A percentile compares a stretch with the other conserved stretches of the same genome.
These are phyloP conservation scores for Orientallactaga sibirica DNA, from an alignment of 2,797 vertebrate species.

Conservation along the genomic window DNA sequence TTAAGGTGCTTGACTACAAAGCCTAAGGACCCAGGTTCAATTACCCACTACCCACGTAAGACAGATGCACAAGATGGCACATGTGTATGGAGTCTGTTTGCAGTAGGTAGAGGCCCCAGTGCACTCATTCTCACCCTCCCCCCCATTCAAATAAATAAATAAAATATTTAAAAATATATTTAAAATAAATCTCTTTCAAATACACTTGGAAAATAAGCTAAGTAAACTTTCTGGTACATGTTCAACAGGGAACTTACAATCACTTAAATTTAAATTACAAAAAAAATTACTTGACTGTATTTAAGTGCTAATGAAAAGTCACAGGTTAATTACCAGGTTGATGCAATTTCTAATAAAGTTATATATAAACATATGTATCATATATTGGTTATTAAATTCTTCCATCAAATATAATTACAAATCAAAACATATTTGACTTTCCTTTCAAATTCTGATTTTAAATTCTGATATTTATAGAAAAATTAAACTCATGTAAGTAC, in stretches of 20 bases:
- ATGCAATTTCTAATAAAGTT: conserved; percentile 25
- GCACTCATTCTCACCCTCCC: too few relatives aligned
- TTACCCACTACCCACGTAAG: too few relatives aligned
- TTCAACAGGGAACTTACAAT: neutral
- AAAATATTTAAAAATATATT: too few relatives aligned
- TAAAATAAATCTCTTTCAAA: conserved; percentile 48
- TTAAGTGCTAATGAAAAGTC: conserved; percentile 36
- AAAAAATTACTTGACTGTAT: conserved; percentile 6
- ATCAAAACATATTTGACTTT: neutral
- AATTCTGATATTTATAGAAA: conserved; percentile 27
- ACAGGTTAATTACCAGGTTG: neutral
- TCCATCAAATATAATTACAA: conserved; percentile 46
- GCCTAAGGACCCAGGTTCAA: too few relatives aligned
- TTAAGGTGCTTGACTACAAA: too few relatives aligned
- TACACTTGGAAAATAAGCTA: conserved; percentile 26
- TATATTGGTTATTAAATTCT: conserved; percentile 43
- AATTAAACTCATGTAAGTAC: neutral
- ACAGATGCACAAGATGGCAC: too few relatives aligned
- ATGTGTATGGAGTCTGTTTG: too few relatives aligned
- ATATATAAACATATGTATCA: conserved; percentile 13
- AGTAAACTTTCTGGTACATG: neutral
- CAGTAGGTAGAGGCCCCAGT: too few relatives aligned
- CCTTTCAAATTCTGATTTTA: neutral
- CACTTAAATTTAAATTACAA: neutral
- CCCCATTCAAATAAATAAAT: too few relatives aligned